Conservation (phyloP, 1,140 invertebrate species). For the Harpegnathos saltator region DNA sequence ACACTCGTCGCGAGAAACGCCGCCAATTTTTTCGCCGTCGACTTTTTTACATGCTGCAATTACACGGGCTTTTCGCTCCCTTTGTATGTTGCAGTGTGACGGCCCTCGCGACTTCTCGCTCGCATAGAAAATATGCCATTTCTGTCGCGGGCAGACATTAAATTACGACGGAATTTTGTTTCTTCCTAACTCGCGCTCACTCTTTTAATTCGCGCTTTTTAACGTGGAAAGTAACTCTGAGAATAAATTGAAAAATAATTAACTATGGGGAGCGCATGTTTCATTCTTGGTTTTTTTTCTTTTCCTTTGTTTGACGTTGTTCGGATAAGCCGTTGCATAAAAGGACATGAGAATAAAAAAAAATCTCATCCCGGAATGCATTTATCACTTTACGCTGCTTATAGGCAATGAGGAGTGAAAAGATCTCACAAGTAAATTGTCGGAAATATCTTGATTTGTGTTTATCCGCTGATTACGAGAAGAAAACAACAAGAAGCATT, state of each 20-base stretch:
- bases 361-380: slow-evolving; percentile 24
- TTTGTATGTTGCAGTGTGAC: slow-evolving; percentile 7
- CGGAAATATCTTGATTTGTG: slow-evolving; percentile 17
- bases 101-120: slow-evolving; percentile 22
- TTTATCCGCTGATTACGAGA: background rate
- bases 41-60: slow-evolving; percentile 65
- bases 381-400: slow-evolving; percentile 19
- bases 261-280: slow-evolving; percentile 32
- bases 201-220: slow-evolving; percentile 52
- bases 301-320: background rate
- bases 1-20: slow-evolving; percentile 30
- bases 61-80: slow-evolving; percentile 48
- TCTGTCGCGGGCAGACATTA: slow-evolving; percentile 52
- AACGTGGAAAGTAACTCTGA: slow-evolving; percentile 37
- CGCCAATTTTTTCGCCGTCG: slow-evolving; percentile 58
- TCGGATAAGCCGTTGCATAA: background rate
- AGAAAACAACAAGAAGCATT: background rate
- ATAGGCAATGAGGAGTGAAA: slow-evolving; percentile 30
- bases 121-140: slow-evolving; percentile 55
- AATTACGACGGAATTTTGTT: slow-evolving; percentile 58
- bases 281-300: too few species aligned
- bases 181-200: slow-evolving; percentile 28
- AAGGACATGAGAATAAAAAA: slow-evolving; percentile 12
- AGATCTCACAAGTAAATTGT: background rate
- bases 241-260: slow-evolving; percentile 58